Evolutionary conservation across 2,797 vertebrate species (phyloP).

Genomic region (Girardinus metallicus): DNA sequence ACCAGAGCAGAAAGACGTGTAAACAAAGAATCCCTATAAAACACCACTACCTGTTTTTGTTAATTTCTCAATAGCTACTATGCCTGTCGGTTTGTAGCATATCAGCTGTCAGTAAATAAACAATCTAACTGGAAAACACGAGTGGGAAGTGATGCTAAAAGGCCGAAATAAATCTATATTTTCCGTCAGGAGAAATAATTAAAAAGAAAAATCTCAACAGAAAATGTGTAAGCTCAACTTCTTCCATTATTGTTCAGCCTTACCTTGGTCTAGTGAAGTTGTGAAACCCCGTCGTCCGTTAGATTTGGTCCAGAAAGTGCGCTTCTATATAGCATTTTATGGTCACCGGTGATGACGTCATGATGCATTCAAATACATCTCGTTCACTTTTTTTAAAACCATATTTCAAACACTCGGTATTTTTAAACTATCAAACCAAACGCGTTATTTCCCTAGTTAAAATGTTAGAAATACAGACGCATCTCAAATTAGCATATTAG

Average conservation of each 20-base stretch:
- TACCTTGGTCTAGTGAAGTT: constrained; percentile 48
- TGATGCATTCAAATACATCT: not conserved
- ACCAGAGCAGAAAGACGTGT: not conserved
- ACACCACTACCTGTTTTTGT: not conserved
- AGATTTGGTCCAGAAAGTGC: constrained; percentile 33
- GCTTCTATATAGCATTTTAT: constrained; percentile 1
- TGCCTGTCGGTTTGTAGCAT: not conserved
- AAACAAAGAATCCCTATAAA: not conserved
- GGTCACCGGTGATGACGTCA: not conserved
- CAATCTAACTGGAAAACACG: not conserved
- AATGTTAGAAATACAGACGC: not conserved
- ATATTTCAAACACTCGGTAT: not conserved
- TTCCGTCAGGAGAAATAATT: not conserved
- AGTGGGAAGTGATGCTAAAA: not conserved
- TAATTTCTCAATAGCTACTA: not conserved
- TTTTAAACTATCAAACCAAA: not conserved
- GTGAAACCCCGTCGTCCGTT: constrained; percentile 5
- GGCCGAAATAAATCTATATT: not conserved
- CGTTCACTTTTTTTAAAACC: not conserved
- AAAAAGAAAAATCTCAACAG: not conserved
- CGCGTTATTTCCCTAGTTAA: not conserved
- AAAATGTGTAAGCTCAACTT: not conserved
- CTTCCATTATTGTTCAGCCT: accelerated
- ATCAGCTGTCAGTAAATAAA: not conserved
- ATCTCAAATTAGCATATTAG: not conserved